These are phyloP conservation scores for Diachasmimorpha longicaudata DNA, from an alignment of 1,140 invertebrate genomes.

Conservation along the genomic window DNA sequence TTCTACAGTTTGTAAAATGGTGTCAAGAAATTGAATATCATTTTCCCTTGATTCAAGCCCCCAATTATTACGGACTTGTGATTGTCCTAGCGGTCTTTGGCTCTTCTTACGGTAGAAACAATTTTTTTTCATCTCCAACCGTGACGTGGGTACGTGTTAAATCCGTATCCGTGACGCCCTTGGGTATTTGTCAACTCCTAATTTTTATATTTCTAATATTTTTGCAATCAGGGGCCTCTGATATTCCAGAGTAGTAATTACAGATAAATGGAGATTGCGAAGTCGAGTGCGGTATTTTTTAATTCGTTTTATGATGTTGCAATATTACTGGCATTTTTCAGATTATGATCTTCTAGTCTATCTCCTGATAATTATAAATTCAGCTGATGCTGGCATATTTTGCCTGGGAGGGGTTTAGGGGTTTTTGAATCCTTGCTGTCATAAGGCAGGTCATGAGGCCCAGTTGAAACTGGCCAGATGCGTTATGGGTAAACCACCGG, in stretches of 20 bases:
- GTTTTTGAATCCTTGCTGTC: background rate
- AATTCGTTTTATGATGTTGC: background rate
- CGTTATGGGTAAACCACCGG: slow-evolving; percentile 55
- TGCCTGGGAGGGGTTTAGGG: no score
- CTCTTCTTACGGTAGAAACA: slow-evolving; percentile 56
- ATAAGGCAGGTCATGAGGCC: background rate
- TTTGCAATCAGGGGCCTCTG: background rate
- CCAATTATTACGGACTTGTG: slow-evolving; percentile 52
- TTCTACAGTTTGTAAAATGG: background rate
- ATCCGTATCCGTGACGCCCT: slow-evolving; percentile 34
- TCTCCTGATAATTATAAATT: no score
- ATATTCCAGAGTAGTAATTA: background rate
- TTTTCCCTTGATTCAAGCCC: slow-evolving; percentile 24
- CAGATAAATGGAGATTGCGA: background rate
- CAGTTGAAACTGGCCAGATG: slow-evolving; percentile 38
- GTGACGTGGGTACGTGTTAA: slow-evolving; percentile 50
- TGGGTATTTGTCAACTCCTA: slow-evolving; percentile 4
- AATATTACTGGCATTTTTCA: background rate
- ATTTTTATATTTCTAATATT: background rate
- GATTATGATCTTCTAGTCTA: background rate
- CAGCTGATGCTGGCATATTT: no score
- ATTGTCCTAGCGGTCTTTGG: slow-evolving; percentile 60
- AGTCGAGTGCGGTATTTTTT: background rate
- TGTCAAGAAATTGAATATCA: background rate
- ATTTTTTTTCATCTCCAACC: slow-evolving; percentile 55